phyloP scores from a whole-genome alignment of 2,113 vertebrate species.

The Prunella fulvescens region DNA sequence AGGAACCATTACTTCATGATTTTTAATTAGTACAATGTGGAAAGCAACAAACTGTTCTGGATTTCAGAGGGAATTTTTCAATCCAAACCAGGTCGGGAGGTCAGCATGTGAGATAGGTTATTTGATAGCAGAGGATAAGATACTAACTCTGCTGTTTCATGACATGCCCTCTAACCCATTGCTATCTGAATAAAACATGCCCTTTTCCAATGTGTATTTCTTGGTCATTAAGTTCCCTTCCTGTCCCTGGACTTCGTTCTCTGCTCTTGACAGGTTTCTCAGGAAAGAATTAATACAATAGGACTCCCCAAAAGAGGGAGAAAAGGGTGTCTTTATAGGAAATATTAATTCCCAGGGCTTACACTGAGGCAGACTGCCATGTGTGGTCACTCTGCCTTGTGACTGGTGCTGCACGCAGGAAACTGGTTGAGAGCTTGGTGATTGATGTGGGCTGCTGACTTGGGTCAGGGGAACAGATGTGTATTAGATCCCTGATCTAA shows the following conservation, averaged over 20 bases:
- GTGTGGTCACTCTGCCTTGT: neutral
- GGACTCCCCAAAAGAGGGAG: neutral
- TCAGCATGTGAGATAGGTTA: neutral
- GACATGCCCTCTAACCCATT: neutral
- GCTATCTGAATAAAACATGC: neutral
- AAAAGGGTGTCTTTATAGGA: neutral
- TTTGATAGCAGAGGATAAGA: neutral
- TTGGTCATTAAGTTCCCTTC: neutral
- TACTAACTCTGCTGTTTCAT: neutral
- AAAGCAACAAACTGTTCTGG: neutral
- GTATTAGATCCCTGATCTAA: slow-evolving; percentile 25
- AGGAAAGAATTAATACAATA: neutral
- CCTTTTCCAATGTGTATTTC: neutral
- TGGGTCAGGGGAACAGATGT: slow-evolving; percentile 57
- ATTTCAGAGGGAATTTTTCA: neutral
- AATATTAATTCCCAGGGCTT: neutral
- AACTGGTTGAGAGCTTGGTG: neutral
- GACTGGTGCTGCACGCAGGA: neutral
- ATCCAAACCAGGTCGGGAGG: neutral
- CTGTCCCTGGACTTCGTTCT: neutral
- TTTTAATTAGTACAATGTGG: neutral
- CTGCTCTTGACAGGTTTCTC: neutral
- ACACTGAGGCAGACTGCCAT: neutral
- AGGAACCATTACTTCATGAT: neutral
- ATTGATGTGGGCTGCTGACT: slow-evolving; percentile 44